These are phyloP conservation scores for Thymelicus acteon DNA, from an alignment of 2,888 invertebrate species.

Conservation along the genomic window DNA sequence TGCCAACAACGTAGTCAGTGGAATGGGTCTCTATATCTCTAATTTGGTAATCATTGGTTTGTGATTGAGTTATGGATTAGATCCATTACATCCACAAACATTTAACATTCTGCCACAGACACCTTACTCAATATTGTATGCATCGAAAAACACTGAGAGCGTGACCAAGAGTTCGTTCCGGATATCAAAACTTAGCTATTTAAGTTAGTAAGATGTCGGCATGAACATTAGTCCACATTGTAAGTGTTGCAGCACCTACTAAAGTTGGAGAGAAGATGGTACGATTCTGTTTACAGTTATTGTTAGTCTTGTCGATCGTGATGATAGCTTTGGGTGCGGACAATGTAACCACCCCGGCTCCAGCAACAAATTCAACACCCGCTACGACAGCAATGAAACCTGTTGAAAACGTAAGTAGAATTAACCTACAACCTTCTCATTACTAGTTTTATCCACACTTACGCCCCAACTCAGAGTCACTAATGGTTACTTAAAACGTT, in stretches of 20 bases:
- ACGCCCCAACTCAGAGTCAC: too few relatives aligned
- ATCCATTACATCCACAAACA: too few relatives aligned
- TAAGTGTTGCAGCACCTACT: neutral
- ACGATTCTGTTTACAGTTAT: conserved; percentile 43
- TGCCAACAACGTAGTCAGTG: too few relatives aligned
- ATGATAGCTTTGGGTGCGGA: conserved; percentile 45
- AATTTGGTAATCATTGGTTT: too few relatives aligned
- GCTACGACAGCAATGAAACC: conserved; percentile 6
- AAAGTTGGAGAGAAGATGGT: conserved; percentile 44
- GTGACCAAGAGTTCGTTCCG: conserved; percentile 44
- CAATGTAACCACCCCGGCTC: conserved; percentile 45
- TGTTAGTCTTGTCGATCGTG: conserved; percentile 41
- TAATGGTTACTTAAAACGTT: too few relatives aligned
- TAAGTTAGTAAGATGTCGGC: conserved; percentile 43
- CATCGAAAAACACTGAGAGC: neutral
- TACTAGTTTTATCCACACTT: too few relatives aligned
- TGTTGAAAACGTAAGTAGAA: conserved; percentile 21
- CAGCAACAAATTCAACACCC: conserved; percentile 32
- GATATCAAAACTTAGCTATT: conserved; percentile 43
- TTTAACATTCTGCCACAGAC: neutral
- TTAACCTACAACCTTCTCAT: too few relatives aligned
- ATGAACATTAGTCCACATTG: conserved; percentile 29
- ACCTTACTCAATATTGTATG: neutral
- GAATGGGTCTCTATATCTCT: too few relatives aligned
- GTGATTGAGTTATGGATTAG: too few relatives aligned